These are phyloP conservation scores for Ivindomyrus marchei DNA, from an alignment of 2,113 vertebrate species.

Conservation along the genomic window DNA sequence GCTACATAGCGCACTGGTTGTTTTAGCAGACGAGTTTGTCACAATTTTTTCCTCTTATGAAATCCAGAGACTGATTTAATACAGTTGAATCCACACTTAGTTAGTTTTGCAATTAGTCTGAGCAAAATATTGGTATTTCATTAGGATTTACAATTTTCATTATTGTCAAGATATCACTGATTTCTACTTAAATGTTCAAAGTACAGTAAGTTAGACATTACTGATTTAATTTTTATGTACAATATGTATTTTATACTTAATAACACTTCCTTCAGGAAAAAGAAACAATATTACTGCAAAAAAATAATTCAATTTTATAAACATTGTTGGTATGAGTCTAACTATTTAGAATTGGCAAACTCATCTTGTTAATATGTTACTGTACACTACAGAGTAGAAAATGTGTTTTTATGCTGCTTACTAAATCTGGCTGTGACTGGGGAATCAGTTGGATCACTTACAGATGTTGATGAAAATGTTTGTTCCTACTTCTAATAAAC, in stretches of 20 bases:
- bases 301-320: neutral
- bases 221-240: neutral
- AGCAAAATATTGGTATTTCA: neutral
- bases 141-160: too few species aligned
- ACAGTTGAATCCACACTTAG: neutral
- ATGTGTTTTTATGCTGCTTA: neutral
- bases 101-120: neutral
- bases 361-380: neutral
- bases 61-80: neutral
- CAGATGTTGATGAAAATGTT: slow-evolving; percentile 14
- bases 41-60: neutral
- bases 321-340: neutral
- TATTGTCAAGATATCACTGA: neutral
- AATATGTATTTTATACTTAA: neutral
- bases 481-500: slow-evolving; percentile 7
- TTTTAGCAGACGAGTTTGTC: neutral
- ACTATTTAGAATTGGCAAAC: neutral
- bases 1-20: neutral
- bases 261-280: neutral
- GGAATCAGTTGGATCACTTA: neutral
- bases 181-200: neutral
- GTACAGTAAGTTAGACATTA: neutral
- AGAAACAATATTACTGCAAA: neutral
- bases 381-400: neutral
- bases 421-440: neutral